phyloP scores from a whole-genome alignment of 2,113 vertebrate species.

The Brachypodius melanocephalos region DNA sequence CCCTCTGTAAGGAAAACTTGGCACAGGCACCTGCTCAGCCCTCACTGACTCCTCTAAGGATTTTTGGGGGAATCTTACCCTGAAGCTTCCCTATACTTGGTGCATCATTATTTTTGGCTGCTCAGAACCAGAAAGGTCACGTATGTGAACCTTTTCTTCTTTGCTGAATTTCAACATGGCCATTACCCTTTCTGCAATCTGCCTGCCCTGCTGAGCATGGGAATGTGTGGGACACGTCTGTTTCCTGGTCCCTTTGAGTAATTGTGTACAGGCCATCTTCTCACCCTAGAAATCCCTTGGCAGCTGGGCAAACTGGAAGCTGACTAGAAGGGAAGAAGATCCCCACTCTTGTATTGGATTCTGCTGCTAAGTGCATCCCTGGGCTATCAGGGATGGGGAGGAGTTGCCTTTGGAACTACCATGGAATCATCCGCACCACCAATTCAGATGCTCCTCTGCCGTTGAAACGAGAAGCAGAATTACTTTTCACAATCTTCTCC shows the following conservation, averaged over 20 bases:
- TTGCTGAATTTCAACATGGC: background rate
- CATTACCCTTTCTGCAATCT: background rate
- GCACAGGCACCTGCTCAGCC: background rate
- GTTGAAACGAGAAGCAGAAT: background rate
- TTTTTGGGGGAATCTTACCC: background rate
- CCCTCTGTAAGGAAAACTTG: background rate
- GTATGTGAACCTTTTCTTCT: background rate
- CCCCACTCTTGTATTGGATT: background rate
- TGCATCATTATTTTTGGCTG: background rate
- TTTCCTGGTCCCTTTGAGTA: background rate
- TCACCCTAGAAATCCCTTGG: background rate
- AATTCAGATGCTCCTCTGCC: background rate
- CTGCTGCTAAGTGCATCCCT: fast-evolving
- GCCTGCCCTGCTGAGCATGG: background rate
- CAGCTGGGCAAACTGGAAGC: background rate
- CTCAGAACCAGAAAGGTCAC: background rate
- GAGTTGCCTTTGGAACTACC: background rate
- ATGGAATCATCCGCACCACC: background rate
- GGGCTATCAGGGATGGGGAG: fast-evolving
- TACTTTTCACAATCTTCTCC: background rate
- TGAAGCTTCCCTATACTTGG: background rate
- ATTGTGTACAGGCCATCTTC: background rate
- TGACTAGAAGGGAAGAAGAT: background rate
- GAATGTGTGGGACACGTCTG: background rate
- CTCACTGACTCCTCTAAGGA: background rate